Evolutionary conservation across 2,797 vertebrate genomes (phyloP).

Genomic region (Hoplostethus mediterraneus): DNA sequence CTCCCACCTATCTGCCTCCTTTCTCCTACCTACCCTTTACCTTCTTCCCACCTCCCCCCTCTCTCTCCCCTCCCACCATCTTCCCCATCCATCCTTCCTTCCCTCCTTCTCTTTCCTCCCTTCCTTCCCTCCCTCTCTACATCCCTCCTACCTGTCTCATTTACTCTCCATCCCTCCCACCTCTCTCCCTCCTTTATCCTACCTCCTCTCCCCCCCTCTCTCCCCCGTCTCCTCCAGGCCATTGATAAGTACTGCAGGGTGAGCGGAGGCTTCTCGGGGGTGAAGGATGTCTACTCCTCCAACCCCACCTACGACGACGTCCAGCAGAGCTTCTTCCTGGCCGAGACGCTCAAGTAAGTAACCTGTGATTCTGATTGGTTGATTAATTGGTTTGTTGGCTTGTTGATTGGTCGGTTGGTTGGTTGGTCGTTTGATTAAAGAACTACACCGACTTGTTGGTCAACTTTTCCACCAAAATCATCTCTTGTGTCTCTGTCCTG

Average conservation of each 20-base stretch:
- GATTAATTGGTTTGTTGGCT: background rate
- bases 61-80: too few relatives aligned
- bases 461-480: too few relatives aligned
- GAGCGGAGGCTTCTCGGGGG: conserved; percentile 96
- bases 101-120: background rate
- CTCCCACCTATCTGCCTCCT: conserved; percentile 4
- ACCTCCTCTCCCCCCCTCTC: too few relatives aligned
- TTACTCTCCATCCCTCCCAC: too few relatives aligned
- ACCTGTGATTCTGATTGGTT: background rate
- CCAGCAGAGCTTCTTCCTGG: conserved; percentile 99
- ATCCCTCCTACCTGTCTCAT: too few relatives aligned
- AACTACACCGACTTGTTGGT: too few relatives aligned
- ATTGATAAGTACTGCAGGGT: conserved; percentile 98
- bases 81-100: background rate
- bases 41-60: background rate
- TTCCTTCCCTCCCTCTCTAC: background rate
- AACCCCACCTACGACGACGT: conserved; percentile 96
- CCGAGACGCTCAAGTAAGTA: conserved; percentile 97
- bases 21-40: background rate
- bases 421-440: too few relatives aligned
- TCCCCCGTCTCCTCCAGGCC: conserved; percentile 82
- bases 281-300: conserved; percentile 98
- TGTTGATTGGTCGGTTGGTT: background rate
- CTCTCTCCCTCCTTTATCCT: too few relatives aligned
- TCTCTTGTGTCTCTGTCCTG: too few relatives aligned